Evolutionary conservation across 2,797 vertebrate species (phyloP), one percentile per base, ranked within the genome.

Genomic region (Microtus californicus): DNA sequence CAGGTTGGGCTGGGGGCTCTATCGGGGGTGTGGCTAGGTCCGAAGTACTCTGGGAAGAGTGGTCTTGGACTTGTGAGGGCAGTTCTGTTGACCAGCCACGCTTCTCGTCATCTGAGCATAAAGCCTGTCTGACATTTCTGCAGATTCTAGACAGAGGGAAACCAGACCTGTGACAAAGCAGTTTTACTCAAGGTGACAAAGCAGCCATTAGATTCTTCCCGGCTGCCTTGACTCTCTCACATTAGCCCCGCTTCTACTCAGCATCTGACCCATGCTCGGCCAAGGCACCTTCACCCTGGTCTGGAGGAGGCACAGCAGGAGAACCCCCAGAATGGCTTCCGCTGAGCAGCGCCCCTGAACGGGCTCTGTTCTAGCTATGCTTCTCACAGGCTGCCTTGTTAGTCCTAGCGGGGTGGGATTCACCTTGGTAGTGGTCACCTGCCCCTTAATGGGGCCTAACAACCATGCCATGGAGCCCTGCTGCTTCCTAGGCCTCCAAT

Each of bases 51-150:
- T 61, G 86, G 74, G 87, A 85, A 96, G 45, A 29, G 74, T 80
- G 77, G 69, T 85, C 87, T 90, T 88, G 87, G 89, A 93, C 90
- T 95, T 88, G 45, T 48, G 87, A 79, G 63, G n/a, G 34, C 14
- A 3, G 9, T 37, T 79, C 14, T 0, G 34, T 71, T 31, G 83
- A 63, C 76, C 74, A 63, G 51, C 67, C 76, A 37, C 0, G 0
- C 15, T 11, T 45, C 59, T 51, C 21, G 2, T 48, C 13, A 2
- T 31, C 6, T 4, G 67, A 74, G 31, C 43, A 21, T 12, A 23
- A 81, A 90, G 83, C 31, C 11, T 40, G 56, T 54, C 4, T 14
- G 80, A 31, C 19, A 45, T 45, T 23, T 71, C 21, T 0, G 19
- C 9, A 51, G 45, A 19, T 29, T 51, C 74, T 27, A 21, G 59